Evolutionary conservation across 1,140 invertebrate genomes (phyloP).

Genomic region (Lethocerus indicus): DNA sequence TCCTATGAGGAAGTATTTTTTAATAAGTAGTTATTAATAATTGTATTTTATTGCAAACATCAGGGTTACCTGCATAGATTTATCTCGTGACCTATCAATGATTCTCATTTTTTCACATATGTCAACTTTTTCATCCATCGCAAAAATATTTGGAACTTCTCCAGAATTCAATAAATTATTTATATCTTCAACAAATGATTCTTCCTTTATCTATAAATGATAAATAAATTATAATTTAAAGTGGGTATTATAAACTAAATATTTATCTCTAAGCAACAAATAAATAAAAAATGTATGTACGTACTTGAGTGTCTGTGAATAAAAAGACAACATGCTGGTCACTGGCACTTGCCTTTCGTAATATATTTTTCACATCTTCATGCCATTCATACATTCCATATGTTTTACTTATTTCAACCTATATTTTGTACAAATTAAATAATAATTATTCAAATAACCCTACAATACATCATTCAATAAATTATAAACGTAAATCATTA

Average conservation of each 20-base stretch:
- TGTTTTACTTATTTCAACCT: conserved; percentile 78
- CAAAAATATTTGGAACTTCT: conserved; percentile 84
- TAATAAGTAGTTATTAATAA: background rate
- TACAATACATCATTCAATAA: too few relatives aligned
- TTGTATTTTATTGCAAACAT: too few relatives aligned
- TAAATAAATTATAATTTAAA: background rate
- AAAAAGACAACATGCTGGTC: conserved; percentile 84
- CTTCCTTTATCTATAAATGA: conserved; percentile 64
- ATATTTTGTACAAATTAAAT: conserved; percentile 20
- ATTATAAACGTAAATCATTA: too few relatives aligned
- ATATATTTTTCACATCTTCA: conserved; percentile 71
- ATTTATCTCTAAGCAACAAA: background rate
- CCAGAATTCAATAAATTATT: conserved; percentile 88
- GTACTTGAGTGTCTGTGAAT: conserved; percentile 73
- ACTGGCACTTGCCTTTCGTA: conserved; percentile 55
- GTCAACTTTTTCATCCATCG: conserved; percentile 75
- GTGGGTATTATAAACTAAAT: background rate
- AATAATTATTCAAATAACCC: background rate
- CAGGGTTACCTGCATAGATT: conserved; percentile 56
- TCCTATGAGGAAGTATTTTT: background rate
- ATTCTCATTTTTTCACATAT: conserved; percentile 87
- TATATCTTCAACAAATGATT: conserved; percentile 84
- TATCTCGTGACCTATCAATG: conserved; percentile 78
- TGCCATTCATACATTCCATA: conserved; percentile 76
- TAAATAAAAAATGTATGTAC: background rate